Evolutionary conservation across 2,113 vertebrate genomes (phyloP), one percentile per base, ranked within the genome.

Genomic region (Varanus salvator): DNA sequence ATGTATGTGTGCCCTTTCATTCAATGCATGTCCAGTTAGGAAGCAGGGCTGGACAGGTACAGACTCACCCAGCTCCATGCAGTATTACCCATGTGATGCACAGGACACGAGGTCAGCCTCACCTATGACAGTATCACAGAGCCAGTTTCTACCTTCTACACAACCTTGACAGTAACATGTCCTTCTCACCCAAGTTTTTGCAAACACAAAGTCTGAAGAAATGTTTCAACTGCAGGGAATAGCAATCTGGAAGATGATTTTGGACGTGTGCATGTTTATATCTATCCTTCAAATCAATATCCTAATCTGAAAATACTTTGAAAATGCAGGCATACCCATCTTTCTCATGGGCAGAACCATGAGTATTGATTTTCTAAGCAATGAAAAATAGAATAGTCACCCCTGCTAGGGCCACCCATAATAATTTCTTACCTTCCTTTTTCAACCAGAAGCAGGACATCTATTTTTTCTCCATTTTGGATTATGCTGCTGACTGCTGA

Each of bases 401-500:
- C 44, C 31, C 12, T 8, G 19, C 12, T 48, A 80, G n/a, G 2
- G n/a, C 2, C 34, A 23, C 19, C 12, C 8, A 8, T 54, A 80
- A 87, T 69, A 77, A 75, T 80, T n/a, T 0, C 89, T 94, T 97
- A 99, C 99, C 99, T 99, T 95, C 98, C 97, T 93, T 98, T 98
- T 94, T 99, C 98, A 91, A 99, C 98, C 14, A 99, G 98, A 72
- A 99, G 97, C 90, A 99, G 96, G 87, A 98, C 97, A 23, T 98
- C 98, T 94, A 98, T 95, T 96, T 97, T 99, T 92, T 99, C 98
- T 71, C 98, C 98, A 68, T 98, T 98, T 92, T 98, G 98, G 64
- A 96, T 94, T 64, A 98, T 90, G 29, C 95, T 98, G 85, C 98
- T 99, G 93, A 98, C 96, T 90, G 99, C 99, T 99, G 92, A 27